Evolutionary conservation across 2,888 invertebrate species (phyloP).

Genomic region (Eupithecia centaureata): DNA sequence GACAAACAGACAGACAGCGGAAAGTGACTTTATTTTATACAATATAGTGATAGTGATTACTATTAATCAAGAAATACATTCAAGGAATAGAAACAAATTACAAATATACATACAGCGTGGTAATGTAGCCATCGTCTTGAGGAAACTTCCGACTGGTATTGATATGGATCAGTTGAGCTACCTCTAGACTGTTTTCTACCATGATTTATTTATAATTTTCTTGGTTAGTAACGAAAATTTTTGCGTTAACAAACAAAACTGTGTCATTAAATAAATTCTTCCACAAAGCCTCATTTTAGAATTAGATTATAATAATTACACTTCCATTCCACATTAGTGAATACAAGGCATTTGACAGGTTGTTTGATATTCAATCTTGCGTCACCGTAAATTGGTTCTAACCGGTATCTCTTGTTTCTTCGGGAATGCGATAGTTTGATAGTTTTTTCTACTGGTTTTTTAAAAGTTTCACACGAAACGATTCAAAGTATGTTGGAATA

Average conservation of each 20-base stretch:
- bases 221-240: too few relatives aligned
- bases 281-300: neutral
- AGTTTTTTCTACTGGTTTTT: conserved; percentile 17
- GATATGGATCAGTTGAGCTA: too few relatives aligned
- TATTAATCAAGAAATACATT: too few relatives aligned
- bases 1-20: too few relatives aligned
- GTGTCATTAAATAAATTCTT: neutral
- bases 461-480: conserved; percentile 1
- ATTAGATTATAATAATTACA: neutral
- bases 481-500: neutral
- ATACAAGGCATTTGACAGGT: conserved; percentile 17
- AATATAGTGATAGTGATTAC: too few relatives aligned
- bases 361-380: conserved; percentile 14
- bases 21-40: too few relatives aligned
- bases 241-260: neutral
- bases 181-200: too few relatives aligned
- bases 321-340: conserved; percentile 13
- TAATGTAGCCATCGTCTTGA: too few relatives aligned
- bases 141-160: too few relatives aligned
- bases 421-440: conserved; percentile 19
- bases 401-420: conserved; percentile 21
- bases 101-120: too few relatives aligned
- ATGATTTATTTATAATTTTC: too few relatives aligned
- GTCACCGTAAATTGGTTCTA: conserved; percentile 24
- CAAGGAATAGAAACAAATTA: too few relatives aligned